Conservation (phyloP, 64 coral and sea anemone species). For the Actinia tenebrosa region DNA sequence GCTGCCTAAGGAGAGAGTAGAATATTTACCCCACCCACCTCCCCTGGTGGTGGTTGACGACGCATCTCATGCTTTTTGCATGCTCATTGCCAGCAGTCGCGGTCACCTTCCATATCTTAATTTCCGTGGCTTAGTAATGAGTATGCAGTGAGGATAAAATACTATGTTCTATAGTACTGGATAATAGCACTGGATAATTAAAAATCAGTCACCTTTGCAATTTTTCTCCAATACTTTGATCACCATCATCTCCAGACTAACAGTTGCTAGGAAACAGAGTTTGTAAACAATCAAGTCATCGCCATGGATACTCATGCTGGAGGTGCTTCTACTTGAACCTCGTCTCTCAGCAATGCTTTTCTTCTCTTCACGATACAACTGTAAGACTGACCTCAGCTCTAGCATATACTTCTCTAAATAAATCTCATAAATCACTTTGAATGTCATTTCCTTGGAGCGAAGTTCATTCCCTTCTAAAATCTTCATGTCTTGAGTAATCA, state of each 20-base stretch:
- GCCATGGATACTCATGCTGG: conserved; percentile 62
- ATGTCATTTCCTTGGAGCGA: conserved; percentile 38
- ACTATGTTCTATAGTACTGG: too few relatives aligned
- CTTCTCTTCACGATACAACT: conserved; percentile 45
- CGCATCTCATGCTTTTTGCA: too few relatives aligned
- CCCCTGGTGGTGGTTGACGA: too few relatives aligned
- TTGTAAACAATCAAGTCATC: conserved; percentile 59
- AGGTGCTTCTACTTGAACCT: conserved; percentile 23
- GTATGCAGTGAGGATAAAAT: too few relatives aligned
- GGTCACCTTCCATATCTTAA: too few relatives aligned
- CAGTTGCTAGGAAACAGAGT: conserved; percentile 46
- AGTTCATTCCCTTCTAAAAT: conserved; percentile 49
- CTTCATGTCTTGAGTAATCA: conserved; percentile 71
- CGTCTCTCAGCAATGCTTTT: conserved; percentile 29
- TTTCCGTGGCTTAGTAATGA: too few relatives aligned
- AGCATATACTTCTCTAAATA: conserved; percentile 62
- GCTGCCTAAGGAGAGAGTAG: too few relatives aligned
- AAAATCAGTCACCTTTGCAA: not conserved
- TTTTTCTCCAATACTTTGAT: conserved; percentile 53
- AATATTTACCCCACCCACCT: too few relatives aligned
- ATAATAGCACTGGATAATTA: too few relatives aligned
- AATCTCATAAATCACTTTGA: conserved; percentile 57
- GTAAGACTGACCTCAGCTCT: conserved; percentile 54
- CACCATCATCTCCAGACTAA: conserved; percentile 44
- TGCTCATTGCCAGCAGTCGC: too few relatives aligned